Evolutionary conservation across 2,113 vertebrate species (phyloP).

Genomic region (Peromyscus californicus): DNA sequence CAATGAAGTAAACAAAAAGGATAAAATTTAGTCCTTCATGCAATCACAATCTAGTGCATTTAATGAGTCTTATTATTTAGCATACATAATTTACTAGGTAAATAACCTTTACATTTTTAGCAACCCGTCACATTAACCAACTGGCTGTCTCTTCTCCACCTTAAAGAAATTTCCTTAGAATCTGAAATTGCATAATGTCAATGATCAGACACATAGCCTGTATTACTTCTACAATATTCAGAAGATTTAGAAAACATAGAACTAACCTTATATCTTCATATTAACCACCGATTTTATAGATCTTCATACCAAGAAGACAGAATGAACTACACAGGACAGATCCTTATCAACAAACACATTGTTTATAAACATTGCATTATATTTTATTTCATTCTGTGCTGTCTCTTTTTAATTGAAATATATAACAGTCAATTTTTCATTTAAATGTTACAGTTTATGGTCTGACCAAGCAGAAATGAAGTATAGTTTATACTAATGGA

Average conservation of each 20-base stretch:
- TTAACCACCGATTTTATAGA: background rate
- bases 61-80: conserved; percentile 26
- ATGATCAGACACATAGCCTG: background rate
- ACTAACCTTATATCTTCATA: background rate
- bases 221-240: background rate
- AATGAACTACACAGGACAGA: background rate
- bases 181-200: conserved; percentile 39
- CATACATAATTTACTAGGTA: background rate
- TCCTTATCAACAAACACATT: background rate
- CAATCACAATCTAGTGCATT: background rate
- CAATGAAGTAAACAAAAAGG: conserved; percentile 4
- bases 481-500: background rate
- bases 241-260: background rate
- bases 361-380: background rate
- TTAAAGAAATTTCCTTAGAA: conserved; percentile 26
- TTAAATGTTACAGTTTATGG: conserved; percentile 9
- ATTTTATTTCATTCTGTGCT: background rate
- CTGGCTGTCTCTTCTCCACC: background rate
- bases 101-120: conserved; percentile 17
- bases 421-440: conserved; percentile 32
- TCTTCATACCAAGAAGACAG: background rate
- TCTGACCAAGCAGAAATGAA: conserved; percentile 32
- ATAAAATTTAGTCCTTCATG: background rate
- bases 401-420: conserved; percentile 19
- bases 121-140: background rate